Base-by-base conservation (phyloP, 1,140 invertebrate genomes). In the Maconellicoccus hirsutus region DNA sequence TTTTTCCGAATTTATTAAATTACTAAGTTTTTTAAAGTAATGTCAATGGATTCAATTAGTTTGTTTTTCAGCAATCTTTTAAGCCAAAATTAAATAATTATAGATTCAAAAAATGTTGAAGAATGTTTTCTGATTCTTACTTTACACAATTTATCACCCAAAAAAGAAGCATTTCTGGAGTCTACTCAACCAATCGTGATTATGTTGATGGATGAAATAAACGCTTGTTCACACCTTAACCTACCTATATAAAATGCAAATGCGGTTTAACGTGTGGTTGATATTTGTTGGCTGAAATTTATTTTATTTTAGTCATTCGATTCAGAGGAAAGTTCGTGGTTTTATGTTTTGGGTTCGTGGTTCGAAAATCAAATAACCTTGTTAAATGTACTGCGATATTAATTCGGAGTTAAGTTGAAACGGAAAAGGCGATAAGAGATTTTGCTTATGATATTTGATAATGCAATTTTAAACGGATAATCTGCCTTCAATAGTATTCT, bases 401-500 rank as follows among this genome's bases (percentile, higher is more conserved):
- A 52, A 52, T 52, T 52, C n/a, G 12, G 42, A 52, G n/a, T 52
- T 3, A 52, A 52, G 12, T 8, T 19, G n/a, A 52, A 52, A 52
- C 42, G 16, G 6, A 16, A 33, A 19, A 16, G 42, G n/a, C n/a
- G n/a, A 52, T 52, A 52, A 52, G 6, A 52, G 42, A 16, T 52
- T 52, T 52, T 52, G 16, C 42, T 38, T 52, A 52, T 16, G 42
- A 52, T 52, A 52, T 52, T 33, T 52, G n/a, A 52, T 52, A 52
- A 52, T 52, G 42, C n/a, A 52, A 52, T 52, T 52, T 52, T 52
- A 52, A 52, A 52, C 10, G 42, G 42, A 8, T 52, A 52, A 52
- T 52, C 42, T 52, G 42, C 42, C 42, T 52, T 52, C 42, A 52
- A 52, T 52, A 52, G 42, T 52, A 52, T 52, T 52, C 42, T 52